phyloP scores from a whole-genome alignment of 2,113 vertebrate species.

The Capricornis sumatraensis region DNA sequence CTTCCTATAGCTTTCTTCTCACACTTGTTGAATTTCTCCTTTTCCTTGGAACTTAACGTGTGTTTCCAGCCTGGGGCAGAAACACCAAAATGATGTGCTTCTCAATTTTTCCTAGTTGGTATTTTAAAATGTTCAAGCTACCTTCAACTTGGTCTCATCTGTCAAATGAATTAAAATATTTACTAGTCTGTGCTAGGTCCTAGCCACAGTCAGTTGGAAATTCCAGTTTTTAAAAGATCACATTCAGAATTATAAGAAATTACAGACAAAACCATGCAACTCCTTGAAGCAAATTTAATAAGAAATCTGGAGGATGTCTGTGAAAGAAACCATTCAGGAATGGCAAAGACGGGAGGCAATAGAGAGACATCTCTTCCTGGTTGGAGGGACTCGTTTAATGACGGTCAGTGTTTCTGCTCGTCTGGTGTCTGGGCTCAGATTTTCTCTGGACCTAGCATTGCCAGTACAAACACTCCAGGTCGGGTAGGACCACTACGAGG shows the following conservation, averaged over 20 bases:
- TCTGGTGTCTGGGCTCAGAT: no score
- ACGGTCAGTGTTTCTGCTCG: neutral
- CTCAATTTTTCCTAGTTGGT: neutral
- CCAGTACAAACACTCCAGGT: neutral
- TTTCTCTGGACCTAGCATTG: neutral
- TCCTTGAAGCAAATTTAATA: neutral
- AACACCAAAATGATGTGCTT: neutral
- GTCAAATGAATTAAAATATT: neutral
- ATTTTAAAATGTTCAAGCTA: neutral
- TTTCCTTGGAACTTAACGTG: accelerated
- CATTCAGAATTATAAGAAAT: neutral
- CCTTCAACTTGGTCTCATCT: constrained; percentile 10
- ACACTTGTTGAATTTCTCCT: neutral
- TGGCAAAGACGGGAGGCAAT: neutral
- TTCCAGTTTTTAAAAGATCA: neutral
- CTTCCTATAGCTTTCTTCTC: neutral
- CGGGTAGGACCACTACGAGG: neutral
- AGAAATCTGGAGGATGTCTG: neutral
- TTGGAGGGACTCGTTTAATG: accelerated
- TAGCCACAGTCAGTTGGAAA: neutral
- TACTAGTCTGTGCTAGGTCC: neutral
- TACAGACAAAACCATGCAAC: neutral
- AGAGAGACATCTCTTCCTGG: neutral
- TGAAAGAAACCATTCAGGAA: neutral
- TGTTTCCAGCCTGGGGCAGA: neutral